These are phyloP conservation scores for Lanistes nyassanus DNA, from an alignment of 1,140 invertebrate species.

Conservation along the genomic window DNA sequence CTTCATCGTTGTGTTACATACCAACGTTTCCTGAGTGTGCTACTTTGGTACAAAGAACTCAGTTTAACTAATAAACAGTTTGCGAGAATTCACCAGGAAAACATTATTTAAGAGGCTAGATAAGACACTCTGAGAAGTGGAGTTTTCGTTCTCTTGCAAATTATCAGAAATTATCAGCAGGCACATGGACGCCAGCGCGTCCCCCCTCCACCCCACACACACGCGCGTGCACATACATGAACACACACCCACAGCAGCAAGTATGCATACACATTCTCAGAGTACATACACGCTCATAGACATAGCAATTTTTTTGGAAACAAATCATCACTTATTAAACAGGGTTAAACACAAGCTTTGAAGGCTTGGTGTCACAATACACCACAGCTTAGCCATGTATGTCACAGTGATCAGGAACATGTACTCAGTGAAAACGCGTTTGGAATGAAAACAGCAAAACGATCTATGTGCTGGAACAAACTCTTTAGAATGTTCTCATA, in stretches of 20 bases:
- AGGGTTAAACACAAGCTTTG: background rate
- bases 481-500: background rate
- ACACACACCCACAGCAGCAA: background rate
- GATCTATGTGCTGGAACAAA: background rate
- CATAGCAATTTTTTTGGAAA: too few species aligned
- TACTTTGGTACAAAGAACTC: too few species aligned
- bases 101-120: too few species aligned
- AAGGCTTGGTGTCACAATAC: background rate
- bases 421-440: background rate
- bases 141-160: background rate
- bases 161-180: too few species aligned
- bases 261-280: background rate
- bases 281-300: slow-evolving; percentile 4
- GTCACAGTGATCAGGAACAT: too few species aligned
- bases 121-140: too few species aligned
- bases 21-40: background rate
- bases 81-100: too few species aligned
- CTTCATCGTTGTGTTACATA: background rate
- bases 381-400: background rate
- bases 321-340: background rate
- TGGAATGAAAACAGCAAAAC: background rate
- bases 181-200: background rate
- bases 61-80: background rate
- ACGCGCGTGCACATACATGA: slow-evolving; percentile 1
- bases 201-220: background rate